These are phyloP conservation scores for Colius striatus DNA, from an alignment of 2,113 vertebrate genomes.

Conservation along the genomic window DNA sequence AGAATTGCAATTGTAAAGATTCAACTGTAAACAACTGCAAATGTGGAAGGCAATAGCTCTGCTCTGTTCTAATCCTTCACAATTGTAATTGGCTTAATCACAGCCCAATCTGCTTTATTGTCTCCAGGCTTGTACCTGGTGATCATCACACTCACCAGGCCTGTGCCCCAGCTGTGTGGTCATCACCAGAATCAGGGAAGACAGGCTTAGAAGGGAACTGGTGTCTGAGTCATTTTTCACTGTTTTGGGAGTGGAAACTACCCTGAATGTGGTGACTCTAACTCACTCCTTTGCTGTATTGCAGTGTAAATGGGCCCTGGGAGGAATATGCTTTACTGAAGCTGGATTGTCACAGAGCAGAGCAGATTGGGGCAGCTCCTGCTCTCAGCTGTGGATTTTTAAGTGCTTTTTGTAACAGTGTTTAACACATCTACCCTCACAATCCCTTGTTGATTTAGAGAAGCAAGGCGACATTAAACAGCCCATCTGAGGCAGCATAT, in stretches of 20 bases:
- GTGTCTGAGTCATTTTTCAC: not conserved
- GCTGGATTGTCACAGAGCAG: not conserved
- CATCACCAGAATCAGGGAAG: not conserved
- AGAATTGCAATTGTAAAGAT: not conserved
- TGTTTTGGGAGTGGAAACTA: not conserved
- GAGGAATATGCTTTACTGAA: not conserved
- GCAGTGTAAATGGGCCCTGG: not conserved
- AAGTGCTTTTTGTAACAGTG: not conserved
- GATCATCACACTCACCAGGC: fast-evolving
- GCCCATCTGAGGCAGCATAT: not conserved
- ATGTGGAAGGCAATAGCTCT: not conserved
- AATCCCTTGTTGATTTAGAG: no score
- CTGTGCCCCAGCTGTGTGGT: not conserved
- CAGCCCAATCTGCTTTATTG: not conserved
- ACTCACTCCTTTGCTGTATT: not conserved
- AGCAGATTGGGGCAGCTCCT: not conserved
- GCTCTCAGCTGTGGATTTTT: not conserved
- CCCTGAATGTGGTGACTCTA: not conserved
- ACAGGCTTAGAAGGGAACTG: not conserved
- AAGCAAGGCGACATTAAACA: not conserved
- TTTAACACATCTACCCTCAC: not conserved
- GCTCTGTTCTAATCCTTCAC: not conserved
- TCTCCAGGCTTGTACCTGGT: not conserved
- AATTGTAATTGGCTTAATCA: not conserved
- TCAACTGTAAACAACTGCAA: not conserved